Evolutionary conservation across 1,140 invertebrate species (phyloP), one percentile per base, ranked within the genome.

Genomic region (Eulimnadia texana): DNA sequence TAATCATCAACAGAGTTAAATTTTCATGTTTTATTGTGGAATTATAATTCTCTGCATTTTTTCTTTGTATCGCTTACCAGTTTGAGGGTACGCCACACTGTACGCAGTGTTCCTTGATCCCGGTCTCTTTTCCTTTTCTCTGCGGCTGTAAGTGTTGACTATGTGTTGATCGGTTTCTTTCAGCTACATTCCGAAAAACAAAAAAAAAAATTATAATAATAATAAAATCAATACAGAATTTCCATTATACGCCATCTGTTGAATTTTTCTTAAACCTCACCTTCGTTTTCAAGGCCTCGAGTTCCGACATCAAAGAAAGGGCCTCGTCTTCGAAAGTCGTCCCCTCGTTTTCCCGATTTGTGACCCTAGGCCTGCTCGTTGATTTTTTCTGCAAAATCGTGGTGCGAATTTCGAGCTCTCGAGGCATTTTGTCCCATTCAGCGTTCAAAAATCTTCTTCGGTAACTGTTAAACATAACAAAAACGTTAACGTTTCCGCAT

Each of bases 351-450:
- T n/a, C n/a, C n/a, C n/a, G n/a, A n/a, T n/a, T n/a, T n/a, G n/a
- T n/a, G n/a, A n/a, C n/a, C n/a, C n/a, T n/a, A n/a, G n/a, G n/a
- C n/a, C n/a, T n/a, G n/a, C n/a, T n/a, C n/a, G n/a, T n/a, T n/a
- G n/a, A n/a, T n/a, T n/a, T n/a, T n/a, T n/a, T n/a, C n/a, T n/a
- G n/a, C n/a, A 51, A 49, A 51, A 60, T 60, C 2, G 58, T 60
- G 2, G 58, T 60, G 9, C 47, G 47, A n/a, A 60, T 60, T 51
- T 60, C 58, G 42, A 60, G n/a, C 13, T 49, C 29, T 23, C 58
- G 58, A 24, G 58, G 58, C 58, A 60, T 60, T 27, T 22, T 33
- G 10, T 52, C 51, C 3, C 3, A 16, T 16, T 42, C 6, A 42
- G 16, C 33, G 16, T 16, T 9, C 6, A 42, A 42, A 16, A 42